A percentile compares a stretch with the other conserved stretches of the same genome.
These are phyloP conservation scores for Eupleurogrammus muticus DNA, from an alignment of 2,797 vertebrate genomes.

Conservation along the genomic window DNA sequence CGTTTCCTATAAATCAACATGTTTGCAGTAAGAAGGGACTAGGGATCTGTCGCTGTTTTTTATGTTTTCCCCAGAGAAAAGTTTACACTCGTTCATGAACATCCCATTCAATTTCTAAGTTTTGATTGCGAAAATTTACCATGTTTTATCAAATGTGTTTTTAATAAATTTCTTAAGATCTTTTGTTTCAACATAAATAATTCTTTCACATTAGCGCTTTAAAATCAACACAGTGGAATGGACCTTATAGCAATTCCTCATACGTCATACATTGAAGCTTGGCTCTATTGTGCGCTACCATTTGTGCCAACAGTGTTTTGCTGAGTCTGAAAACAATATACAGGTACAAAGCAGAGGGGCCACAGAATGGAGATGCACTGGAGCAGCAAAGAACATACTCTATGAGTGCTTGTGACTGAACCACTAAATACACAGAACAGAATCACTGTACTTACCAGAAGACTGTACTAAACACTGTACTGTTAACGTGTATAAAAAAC, in stretches of 20 bases:
- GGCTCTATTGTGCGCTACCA: slow-evolving; percentile 10
- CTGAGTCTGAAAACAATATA: slow-evolving; percentile 38
- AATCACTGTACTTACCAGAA: neutral
- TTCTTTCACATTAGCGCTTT: neutral
- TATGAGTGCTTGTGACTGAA: neutral
- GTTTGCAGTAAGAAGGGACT: no score
- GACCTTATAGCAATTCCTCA: neutral
- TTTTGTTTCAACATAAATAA: no score
- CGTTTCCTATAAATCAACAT: no score
- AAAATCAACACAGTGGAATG: neutral
- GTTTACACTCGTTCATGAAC: neutral
- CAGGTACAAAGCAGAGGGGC: slow-evolving; percentile 29
- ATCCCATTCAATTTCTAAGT: neutral
- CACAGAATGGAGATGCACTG: neutral
- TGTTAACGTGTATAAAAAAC: slow-evolving; percentile 36
- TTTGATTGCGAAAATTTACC: neutral
- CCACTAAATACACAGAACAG: neutral
- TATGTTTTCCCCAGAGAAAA: neutral
- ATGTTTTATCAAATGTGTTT: neutral
- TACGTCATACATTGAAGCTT: neutral
- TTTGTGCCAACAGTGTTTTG: slow-evolving; percentile 22
- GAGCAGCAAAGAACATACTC: slow-evolving; percentile 16
- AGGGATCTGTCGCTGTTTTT: neutral
- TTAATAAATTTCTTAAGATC: no score
- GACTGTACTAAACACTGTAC: neutral